A percentile compares a stretch with the other conserved stretches of the same genome.
Evolutionary conservation across 2,888 invertebrate species (phyloP).

Genomic region (Zeuzera pyrina): DNA sequence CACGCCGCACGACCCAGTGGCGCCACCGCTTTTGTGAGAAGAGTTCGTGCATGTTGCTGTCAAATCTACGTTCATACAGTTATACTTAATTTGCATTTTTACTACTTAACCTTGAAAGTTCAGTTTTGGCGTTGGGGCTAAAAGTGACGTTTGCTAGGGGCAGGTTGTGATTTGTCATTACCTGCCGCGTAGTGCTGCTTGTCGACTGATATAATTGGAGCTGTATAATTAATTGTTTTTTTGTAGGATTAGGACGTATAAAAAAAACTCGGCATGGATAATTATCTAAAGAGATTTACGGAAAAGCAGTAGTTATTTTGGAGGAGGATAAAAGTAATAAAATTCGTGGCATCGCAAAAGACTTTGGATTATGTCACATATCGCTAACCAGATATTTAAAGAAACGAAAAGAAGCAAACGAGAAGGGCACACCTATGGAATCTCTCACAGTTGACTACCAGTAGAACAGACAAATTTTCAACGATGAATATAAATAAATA

Average conservation of each 20-base stretch:
- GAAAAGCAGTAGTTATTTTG: conserved; percentile 2
- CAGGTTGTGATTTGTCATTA: conserved; percentile 4
- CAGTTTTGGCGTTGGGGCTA: conserved; percentile 5
- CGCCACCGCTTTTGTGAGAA: conserved; percentile 3
- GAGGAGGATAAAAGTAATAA: conserved; percentile 1
- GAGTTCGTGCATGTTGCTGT: conserved; percentile 1
- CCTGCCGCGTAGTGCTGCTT: conserved; percentile 1
- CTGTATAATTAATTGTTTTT: conserved; percentile 2
- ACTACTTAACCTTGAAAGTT: conserved; percentile 4
- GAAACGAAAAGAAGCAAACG: conserved; percentile 1
- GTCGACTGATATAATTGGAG: not conserved
- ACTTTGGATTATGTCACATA: conserved; percentile 1
- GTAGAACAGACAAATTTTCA: conserved; percentile 10
- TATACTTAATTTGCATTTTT: conserved; percentile 1
- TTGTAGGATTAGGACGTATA: conserved; percentile 5
- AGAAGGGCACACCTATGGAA: conserved; percentile 2
- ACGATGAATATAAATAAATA: conserved; percentile 5
- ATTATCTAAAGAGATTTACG: not conserved
- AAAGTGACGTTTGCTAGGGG: conserved; percentile 4
- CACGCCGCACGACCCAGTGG: conserved; percentile 3
- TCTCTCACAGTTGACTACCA: conserved; percentile 7
- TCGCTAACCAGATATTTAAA: not conserved
- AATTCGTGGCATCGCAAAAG: conserved; percentile 1
- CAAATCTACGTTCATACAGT: conserved; percentile 1
- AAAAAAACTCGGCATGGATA: not conserved